Evolutionary conservation across 2,797 vertebrate species (phyloP).

Genomic region (Channallabes apus): DNA sequence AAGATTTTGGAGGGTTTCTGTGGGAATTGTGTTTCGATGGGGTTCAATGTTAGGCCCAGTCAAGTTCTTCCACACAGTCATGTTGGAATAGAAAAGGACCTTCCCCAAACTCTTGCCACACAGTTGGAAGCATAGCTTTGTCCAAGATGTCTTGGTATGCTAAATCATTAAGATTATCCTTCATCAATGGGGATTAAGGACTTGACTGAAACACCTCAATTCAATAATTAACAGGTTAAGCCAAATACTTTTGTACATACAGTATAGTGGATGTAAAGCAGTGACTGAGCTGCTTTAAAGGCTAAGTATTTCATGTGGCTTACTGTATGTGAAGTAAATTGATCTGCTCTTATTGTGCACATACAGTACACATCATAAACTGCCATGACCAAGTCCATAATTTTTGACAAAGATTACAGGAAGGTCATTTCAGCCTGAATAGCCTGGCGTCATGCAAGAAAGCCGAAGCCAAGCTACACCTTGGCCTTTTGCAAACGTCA

Average conservation of each 20-base stretch:
- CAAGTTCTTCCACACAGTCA: no score
- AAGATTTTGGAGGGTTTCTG: no score
- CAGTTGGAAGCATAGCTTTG: no score
- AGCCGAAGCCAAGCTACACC: constrained; percentile 9
- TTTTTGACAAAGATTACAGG: background rate
- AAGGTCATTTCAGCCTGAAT: background rate
- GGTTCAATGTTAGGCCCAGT: no score
- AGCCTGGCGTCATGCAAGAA: background rate
- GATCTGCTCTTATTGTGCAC: background rate
- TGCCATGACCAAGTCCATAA: background rate
- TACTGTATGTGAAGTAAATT: constrained; percentile 4
- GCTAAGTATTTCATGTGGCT: constrained; percentile 5
- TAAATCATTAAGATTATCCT: no score
- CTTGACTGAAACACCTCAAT: no score
- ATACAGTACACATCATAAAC: background rate
- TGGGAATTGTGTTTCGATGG: no score
- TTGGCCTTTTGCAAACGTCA: constrained; percentile 28
- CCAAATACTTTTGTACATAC: background rate
- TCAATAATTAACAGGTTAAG: no score
- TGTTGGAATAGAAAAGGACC: no score
- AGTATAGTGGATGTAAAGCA: background rate
- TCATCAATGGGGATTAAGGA: no score
- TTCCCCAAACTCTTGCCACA: no score
- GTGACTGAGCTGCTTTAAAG: background rate
- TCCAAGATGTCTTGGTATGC: no score